Evolutionary conservation across 2,888 invertebrate genomes (phyloP), one percentile per base, ranked within the genome.

Genomic region (Seira musarum): DNA sequence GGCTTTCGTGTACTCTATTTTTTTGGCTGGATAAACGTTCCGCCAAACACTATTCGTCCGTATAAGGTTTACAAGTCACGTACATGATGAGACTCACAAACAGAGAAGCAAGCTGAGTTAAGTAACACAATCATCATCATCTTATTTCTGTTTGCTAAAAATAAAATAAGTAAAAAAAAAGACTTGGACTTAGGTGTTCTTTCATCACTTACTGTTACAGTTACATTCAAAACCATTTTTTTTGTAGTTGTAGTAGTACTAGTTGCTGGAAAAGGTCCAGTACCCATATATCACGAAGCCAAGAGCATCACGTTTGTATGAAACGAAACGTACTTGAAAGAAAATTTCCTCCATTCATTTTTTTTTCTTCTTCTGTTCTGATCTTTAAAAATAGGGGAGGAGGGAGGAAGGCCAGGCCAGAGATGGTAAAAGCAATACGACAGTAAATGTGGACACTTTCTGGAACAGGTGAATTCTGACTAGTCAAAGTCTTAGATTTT

Each of bases 201-300:
- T 40, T 40, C 40, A 8, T 13, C 40, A n/a, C n/a, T n/a, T n/a
- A n/a, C n/a, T n/a, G n/a, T n/a, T n/a, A n/a, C n/a, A n/a, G n/a
- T n/a, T 40, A 40, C 40, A 13, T 40, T 5, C 40, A 40, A 8
- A 8, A 5, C 40, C 40, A 40, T 49, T 10, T 5, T 46, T 24
- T 66, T 13, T n/a, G n/a, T 40, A 46, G 60, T 40, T 40, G 13
- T 8, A 40, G 40, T 19, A 67, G 24, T n/a, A 68, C 75, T 53
- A 70, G 77, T 65, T 70, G 77, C 78, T 78, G 78, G 78, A 78
- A 78, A 67, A 60, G 40, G 78, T 78, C 78, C 78, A 78, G 66
- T 67, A 68, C 40, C 71, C 65, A 70, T 74, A 70, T 49, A 71
- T 71, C 77, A 65, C 53, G 70, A 65, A 57, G 74, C 40, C 17